Conservation (phyloP, 2,113 vertebrate species). For the Dromaius novaehollandiae region DNA sequence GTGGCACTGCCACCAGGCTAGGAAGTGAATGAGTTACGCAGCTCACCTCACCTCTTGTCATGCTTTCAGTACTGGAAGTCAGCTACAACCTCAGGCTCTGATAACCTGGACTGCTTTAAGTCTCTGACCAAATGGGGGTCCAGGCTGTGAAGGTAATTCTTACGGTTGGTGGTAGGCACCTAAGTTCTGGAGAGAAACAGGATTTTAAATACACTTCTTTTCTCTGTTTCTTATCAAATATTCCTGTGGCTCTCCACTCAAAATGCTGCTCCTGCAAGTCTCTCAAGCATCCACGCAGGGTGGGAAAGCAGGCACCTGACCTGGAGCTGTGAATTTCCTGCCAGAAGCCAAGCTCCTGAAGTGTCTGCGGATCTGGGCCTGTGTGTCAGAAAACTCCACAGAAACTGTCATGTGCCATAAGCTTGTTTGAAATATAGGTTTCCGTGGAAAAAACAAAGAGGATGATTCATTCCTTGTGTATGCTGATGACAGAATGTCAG, state of each 20-base stretch:
- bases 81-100: background rate
- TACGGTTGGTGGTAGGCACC: background rate
- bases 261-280: background rate
- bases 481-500: constrained; percentile 6
- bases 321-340: background rate
- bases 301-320: background rate
- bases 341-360: background rate
- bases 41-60: background rate
- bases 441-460: background rate
- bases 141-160: background rate
- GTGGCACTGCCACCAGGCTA: background rate
- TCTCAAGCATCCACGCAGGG: background rate
- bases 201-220: fast-evolving
- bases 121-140: background rate
- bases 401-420: background rate
- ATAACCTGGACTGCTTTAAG: background rate
- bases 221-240: background rate
- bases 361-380: background rate
- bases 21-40: background rate
- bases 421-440: background rate
- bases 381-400: background rate
- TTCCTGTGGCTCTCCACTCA: background rate
- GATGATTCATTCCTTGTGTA: background rate
- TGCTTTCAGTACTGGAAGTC: background rate
- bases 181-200: background rate